Evolutionary conservation across 2,113 vertebrate species (phyloP), one percentile per base, ranked within the genome.

Genomic region (Crotophaga sulcirostris): DNA sequence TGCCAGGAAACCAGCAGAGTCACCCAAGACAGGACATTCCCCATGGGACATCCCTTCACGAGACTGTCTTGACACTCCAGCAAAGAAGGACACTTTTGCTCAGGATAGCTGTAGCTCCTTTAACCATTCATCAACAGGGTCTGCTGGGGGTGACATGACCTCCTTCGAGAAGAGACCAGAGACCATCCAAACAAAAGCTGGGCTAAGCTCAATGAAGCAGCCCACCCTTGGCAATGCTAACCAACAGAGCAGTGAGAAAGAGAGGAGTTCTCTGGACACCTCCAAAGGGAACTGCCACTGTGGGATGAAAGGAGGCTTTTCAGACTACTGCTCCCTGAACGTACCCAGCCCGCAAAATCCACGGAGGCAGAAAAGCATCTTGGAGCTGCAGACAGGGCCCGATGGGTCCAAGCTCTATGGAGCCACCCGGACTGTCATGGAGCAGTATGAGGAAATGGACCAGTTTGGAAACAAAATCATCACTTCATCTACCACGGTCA

Each of bases 401-500:
- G 97, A 98, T 0, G 94, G 97, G 25, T 98, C 98, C 64, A 98
- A 97, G 66, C 67, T 97, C 14, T 94, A 94, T 0, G 98, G 98
- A 84, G 96, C 97, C 70, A 98, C 97, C 3, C 97, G 98, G 93
- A 98, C 98, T 4, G 89, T 98, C 85, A 98, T 96, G 1, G 98
- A 99, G 80, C 98, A 99, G 80, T 98, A 98, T 0, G 98, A 99
- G 94, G 98, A 98, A 94, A 98, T 96, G 16, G 98, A 98, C 80
- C 83, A 96, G 70, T 98, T 98, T 36, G 98, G 98, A n/a, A 99
- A 98, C 87, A 98, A 94, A 60, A 98, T 98, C 66, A 98, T 98
- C 89, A 97, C 97, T 7, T 98, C 98, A 0, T 99, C 98, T 26
- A 98, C 98, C 24, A 98, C 98, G 0, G 97, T 98, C 95, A 98